Percentiles rank a stretch among this genome's conserved stretches.
phyloP scores from a whole-genome alignment of 2,888 invertebrate genomes.

The Crepidodera aurea region DNA sequence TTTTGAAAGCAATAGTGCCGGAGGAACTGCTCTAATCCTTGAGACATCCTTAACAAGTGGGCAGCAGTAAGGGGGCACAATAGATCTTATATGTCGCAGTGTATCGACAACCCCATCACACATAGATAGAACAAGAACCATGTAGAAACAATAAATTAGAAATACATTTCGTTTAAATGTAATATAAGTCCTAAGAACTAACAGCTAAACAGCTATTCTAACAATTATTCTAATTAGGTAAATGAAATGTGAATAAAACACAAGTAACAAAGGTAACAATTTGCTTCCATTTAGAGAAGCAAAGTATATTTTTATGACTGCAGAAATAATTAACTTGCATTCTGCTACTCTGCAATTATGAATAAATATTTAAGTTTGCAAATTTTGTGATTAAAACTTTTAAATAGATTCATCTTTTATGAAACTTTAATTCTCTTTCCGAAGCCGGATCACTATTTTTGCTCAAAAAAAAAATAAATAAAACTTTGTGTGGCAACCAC shows the following conservation, averaged over 20 bases:
- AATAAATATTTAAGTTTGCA: constrained; percentile 9
- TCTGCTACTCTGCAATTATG: constrained; percentile 10
- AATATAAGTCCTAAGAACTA: no score
- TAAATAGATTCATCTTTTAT: constrained; percentile 11
- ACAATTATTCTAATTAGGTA: neutral
- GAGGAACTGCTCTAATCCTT: no score
- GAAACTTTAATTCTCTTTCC: constrained; percentile 5
- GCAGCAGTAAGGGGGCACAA: no score
- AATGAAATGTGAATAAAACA: neutral
- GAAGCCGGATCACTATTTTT: neutral
- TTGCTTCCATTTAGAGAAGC: neutral
- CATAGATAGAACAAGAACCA: no score
- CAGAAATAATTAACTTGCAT: constrained; percentile 8
- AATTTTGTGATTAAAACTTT: constrained; percentile 9
- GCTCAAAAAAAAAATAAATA: no score
- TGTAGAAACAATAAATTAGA: no score
- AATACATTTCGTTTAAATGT: no score
- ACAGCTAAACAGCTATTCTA: neutral
- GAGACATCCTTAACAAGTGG: no score
- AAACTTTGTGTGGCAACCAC: no score
- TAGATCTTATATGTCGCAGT: no score
- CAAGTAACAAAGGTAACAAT: neutral
- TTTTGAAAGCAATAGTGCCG: no score
- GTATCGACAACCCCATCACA: no score
- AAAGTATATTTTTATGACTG: neutral